phyloP scores from a whole-genome alignment of 2,888 invertebrate species.

The Ashinkailepas kermadecensis region DNA sequence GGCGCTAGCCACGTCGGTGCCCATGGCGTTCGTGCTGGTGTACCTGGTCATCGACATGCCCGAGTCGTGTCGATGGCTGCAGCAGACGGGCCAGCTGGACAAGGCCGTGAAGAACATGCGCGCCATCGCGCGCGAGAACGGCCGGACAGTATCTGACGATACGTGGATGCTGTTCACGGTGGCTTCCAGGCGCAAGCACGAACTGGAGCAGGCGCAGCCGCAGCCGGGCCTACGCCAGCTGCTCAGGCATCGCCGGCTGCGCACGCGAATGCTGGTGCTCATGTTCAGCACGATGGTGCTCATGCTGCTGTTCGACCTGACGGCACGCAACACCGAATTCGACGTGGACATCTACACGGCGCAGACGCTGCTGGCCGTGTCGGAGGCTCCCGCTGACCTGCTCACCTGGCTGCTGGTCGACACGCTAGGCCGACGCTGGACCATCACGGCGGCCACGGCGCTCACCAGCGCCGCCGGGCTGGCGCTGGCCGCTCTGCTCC shows the following conservation, averaged over 20 bases:
- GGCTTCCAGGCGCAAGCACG: conserved; percentile 36
- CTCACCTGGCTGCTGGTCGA: conserved; percentile 28
- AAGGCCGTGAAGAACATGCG: conserved; percentile 67
- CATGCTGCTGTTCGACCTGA: background rate
- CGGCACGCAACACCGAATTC: conserved; percentile 72
- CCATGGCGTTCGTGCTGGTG: conserved; percentile 47
- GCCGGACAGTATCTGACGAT: conserved; percentile 59
- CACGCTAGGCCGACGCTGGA: conserved; percentile 29
- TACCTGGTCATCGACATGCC: conserved; percentile 21
- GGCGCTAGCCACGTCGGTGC: conserved; percentile 69
- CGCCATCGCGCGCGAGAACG: conserved; percentile 71
- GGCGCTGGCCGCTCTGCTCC: background rate
- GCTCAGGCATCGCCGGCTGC: background rate
- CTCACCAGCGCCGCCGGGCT: no score
- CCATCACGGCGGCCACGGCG: background rate
- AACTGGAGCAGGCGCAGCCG: background rate
- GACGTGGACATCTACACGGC: conserved; percentile 29
- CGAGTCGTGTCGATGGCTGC: conserved; percentile 64
- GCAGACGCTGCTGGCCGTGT: conserved; percentile 29
- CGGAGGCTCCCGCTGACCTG: conserved; percentile 31
- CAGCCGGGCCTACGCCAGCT: background rate
- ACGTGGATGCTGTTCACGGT: conserved; percentile 67
- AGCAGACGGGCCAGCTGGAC: conserved; percentile 74
- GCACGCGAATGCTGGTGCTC: background rate
- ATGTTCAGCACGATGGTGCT: background rate